Evolutionary conservation across 92 coral and sea anemone species (phyloP).

Genomic region (Bergia sp.): DNA sequence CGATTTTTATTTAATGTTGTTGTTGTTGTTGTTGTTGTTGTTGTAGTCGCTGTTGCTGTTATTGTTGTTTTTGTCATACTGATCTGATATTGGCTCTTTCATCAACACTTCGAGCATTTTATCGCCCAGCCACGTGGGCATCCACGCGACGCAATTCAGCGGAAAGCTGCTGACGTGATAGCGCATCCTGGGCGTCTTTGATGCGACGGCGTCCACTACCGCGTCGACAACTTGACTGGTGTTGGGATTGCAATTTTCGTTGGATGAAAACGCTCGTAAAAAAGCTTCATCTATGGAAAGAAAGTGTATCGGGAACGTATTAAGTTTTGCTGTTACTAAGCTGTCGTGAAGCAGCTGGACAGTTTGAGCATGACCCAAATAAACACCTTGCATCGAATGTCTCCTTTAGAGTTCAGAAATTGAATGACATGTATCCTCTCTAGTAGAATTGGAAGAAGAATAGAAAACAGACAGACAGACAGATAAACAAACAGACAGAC

Average conservation of each 20-base stretch:
- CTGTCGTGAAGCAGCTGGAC: not conserved
- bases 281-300: slow-evolving; percentile 30
- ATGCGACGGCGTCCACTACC: slow-evolving; percentile 51
- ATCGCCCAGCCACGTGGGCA: slow-evolving; percentile 55
- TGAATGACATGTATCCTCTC: not conserved
- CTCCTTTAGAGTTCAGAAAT: not conserved
- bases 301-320: not conserved
- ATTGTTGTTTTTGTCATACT: slow-evolving; percentile 5
- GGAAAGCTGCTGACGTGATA: slow-evolving; percentile 49
- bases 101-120: slow-evolving; percentile 21
- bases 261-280: slow-evolving; percentile 18
- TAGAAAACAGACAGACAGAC: not conserved
- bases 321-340: not conserved
- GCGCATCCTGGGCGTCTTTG: slow-evolving; percentile 45
- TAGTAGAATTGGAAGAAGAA: not conserved
- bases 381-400: not conserved
- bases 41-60: not conserved
- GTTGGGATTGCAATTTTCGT: slow-evolving; percentile 28
- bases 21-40: not conserved
- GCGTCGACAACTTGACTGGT: slow-evolving; percentile 43
- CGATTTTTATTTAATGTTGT: not conserved
- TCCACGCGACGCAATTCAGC: slow-evolving; percentile 51
- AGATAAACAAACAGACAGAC: not conserved
- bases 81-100: not conserved
- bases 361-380: not conserved